These are phyloP conservation scores for Acrobasis repandana DNA, from an alignment of 2,888 invertebrate species.

Conservation along the genomic window DNA sequence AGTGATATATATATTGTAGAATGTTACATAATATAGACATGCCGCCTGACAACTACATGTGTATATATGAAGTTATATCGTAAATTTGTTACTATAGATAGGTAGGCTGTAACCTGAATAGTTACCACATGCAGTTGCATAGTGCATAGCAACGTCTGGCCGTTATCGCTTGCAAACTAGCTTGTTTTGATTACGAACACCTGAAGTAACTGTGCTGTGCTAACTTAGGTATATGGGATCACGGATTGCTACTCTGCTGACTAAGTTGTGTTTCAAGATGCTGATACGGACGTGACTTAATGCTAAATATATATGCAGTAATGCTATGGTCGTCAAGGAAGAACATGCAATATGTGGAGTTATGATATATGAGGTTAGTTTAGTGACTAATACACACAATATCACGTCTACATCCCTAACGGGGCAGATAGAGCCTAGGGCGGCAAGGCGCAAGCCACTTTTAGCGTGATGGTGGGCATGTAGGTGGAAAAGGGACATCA, in stretches of 20 bases:
- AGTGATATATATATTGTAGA: no score
- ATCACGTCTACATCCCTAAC: no score
- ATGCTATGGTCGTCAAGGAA: background rate
- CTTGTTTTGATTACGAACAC: constrained; percentile 34
- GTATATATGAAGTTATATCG: background rate
- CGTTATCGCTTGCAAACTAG: constrained; percentile 26
- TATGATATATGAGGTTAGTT: constrained; percentile 2
- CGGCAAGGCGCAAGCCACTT: no score
- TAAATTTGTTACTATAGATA: constrained; percentile 4
- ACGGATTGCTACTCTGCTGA: constrained; percentile 25
- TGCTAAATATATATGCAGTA: background rate
- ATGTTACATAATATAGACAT: background rate
- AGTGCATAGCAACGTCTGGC: constrained; percentile 27
- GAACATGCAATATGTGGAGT: background rate
- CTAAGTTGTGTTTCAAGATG: constrained; percentile 18
- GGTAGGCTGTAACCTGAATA: constrained; percentile 18
- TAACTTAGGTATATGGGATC: constrained; percentile 21
- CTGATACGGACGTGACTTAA: constrained; percentile 15
- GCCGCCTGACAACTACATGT: background rate
- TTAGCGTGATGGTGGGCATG: no score
- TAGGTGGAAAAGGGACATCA: no score
- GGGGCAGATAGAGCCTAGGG: no score
- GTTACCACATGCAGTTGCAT: constrained; percentile 22
- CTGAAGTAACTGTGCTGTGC: constrained; percentile 26
- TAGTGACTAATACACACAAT: background rate